phyloP scores from a whole-genome alignment of 2,113 vertebrate genomes.

The Phylloscopus trochilus region DNA sequence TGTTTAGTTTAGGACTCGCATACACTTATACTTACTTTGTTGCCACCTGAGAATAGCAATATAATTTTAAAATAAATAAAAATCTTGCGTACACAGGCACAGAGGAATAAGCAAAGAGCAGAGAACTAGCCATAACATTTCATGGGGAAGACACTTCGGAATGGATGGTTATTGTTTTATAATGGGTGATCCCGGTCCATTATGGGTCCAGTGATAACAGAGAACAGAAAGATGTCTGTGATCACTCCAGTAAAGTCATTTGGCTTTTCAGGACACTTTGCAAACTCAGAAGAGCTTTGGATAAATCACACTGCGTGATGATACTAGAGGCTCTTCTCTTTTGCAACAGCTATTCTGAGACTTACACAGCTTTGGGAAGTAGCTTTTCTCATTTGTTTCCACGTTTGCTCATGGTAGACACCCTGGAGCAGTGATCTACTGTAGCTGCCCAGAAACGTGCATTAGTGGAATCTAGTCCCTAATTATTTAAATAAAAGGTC shows the following conservation, averaged over 20 bases:
- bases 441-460: background rate
- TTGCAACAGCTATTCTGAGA: background rate
- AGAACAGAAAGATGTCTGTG: background rate
- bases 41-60: background rate
- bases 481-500: background rate
- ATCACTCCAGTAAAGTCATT: background rate
- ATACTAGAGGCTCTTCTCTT: background rate
- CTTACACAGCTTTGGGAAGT: background rate
- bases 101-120: background rate
- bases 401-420: background rate
- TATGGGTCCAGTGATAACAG: background rate
- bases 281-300: background rate
- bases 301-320: background rate
- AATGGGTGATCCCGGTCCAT: background rate
- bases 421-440: background rate
- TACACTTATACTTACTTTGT: background rate
- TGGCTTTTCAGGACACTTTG: background rate
- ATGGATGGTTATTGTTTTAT: background rate
- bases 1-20: background rate
- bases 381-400: background rate
- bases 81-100: background rate
- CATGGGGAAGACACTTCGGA: background rate
- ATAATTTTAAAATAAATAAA: background rate
- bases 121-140: background rate
- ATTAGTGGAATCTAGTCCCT: background rate